Base-by-base conservation (phyloP, 2,797 vertebrate species). In the Staurois parvus region DNA sequence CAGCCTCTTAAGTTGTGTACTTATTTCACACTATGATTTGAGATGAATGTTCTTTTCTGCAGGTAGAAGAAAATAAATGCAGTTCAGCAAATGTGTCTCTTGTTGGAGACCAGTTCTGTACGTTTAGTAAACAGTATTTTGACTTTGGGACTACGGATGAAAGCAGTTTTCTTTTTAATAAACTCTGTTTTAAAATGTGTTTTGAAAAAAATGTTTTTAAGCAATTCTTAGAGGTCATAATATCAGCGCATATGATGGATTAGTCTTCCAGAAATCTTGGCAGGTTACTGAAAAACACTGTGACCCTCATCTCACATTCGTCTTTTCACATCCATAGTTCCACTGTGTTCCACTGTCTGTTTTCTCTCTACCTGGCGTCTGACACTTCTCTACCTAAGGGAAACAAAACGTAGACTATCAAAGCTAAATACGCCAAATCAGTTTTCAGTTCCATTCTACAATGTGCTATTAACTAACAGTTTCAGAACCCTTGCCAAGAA, bases 171-270 rank as follows among this genome's bases (percentile, higher is more conserved):
- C 37, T 10, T 59, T 59, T 28, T 11, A 66, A 62, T 40, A 26
- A 59, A 81, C 52, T 72, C 59, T 81, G 70, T 81, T 45, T 70
- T 70, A 59, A 56, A 80, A 80, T 72, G 56, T 52, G 59, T 72
- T 72, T 81, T 72, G 69, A 40, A 59, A 72, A 81, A 81, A 19
- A n/a, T 21, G 34, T 62, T 81, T 64, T 67, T 81, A 34, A 81
- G 78, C 69, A 62, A 56, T 72, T 72, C 68, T 62, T 28, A 24
- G 45, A 80, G 79, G 70, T 81, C 69, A 81, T 72, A 81, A 72
- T 72, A 40, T 72, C 48, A 72, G 45, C 72, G 79, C 26, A 62
- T 62, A 62, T 81, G 79, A 81, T 81, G 69, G 79, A 81, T 81
- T 72, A 81, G 52, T 59, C 30, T 70, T 81, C 32, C n/a, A 72